Base-by-base conservation (phyloP, 2,113 vertebrate genomes). In the Hypomesus transpacificus region DNA sequence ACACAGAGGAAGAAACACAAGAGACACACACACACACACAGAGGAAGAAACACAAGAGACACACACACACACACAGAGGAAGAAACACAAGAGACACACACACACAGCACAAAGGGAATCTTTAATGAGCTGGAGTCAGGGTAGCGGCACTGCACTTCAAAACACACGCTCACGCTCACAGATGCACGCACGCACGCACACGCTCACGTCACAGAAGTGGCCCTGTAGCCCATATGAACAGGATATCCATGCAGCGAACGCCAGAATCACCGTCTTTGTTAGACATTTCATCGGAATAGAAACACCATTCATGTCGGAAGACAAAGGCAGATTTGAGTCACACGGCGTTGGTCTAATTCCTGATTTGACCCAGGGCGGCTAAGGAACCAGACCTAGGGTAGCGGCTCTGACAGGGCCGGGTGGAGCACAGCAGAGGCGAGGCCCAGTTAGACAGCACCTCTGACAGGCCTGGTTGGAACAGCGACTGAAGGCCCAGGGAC, bases 161-260 rank as follows among this genome's bases (percentile, higher is more conserved):
- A 65, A 31, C 63, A 11, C 28, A 65, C 34, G 16, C 51, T 31
- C 14, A 80, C 75, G 73, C 68, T 79, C 52, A 74, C 80, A 85
- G 60, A 59, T 31, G 34, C 17, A 46, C 31, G 17, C 16, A 62
- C 21, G 21, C 50, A 71, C 39, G 20, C 17, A 31, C 50, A 31
- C 61, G 20, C 69, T 26, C 58, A 64, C 52, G 46, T 9, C 2
- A 81, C 84, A 89, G 85, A 87, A 86, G 79, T 75, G 77, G 66
- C 69, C 72, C 79, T 84, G 83, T 86, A 84, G 24, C 88, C 88
- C 85, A 81, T 82, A 87, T 84, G 82, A 85, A 87, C 89, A 89
- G 89, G 89, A 89, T 87, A 87, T 89, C 84, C 85, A 86, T 46
- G 39, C 39, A 13, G 39, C 80, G 81, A 83, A 84, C 81, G 84